Evolutionary conservation across 2,797 vertebrate species (phyloP).

Genomic region (Urophycis tenuis): DNA sequence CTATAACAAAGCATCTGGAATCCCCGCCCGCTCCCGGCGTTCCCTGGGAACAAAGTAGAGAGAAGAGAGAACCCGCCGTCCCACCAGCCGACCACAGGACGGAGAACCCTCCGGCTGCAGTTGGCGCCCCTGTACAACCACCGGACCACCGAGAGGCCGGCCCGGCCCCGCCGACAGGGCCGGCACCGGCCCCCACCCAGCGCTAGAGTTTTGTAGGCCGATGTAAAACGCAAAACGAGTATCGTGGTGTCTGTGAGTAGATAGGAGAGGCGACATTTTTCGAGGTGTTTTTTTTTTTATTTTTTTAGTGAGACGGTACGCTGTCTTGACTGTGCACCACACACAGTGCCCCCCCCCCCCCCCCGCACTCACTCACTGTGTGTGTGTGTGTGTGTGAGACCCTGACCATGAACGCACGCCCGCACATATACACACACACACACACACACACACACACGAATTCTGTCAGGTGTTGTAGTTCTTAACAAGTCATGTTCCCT

Average conservation of each 20-base stretch:
- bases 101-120: constrained; percentile 54
- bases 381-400: constrained; percentile 7
- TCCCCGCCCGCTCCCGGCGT: neutral
- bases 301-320: constrained; percentile 98
- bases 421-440: too few relatives aligned
- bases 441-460: constrained; percentile 13
- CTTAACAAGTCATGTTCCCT: neutral
- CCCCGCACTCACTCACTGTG: neutral
- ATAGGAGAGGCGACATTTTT: constrained; percentile 84
- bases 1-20: neutral
- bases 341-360: constrained; percentile 19
- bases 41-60: neutral
- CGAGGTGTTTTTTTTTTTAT: constrained; percentile 90
- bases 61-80: neutral
- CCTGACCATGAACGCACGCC: too few relatives aligned
- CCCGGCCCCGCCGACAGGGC: constrained; percentile 66
- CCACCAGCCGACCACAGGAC: constrained; percentile 45
- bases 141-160: constrained; percentile 28
- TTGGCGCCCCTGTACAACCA: constrained; percentile 58
- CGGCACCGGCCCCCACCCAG: constrained; percentile 82
- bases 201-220: constrained; percentile 87
- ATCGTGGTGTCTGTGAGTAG: constrained; percentile 91
- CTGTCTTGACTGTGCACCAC: too few relatives aligned
- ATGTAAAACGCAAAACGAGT: constrained; percentile 71
- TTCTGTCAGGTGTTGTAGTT: constrained; percentile 40